phyloP scores from a whole-genome alignment of 1,140 invertebrate genomes.

The Zaprionus ornatus region DNA sequence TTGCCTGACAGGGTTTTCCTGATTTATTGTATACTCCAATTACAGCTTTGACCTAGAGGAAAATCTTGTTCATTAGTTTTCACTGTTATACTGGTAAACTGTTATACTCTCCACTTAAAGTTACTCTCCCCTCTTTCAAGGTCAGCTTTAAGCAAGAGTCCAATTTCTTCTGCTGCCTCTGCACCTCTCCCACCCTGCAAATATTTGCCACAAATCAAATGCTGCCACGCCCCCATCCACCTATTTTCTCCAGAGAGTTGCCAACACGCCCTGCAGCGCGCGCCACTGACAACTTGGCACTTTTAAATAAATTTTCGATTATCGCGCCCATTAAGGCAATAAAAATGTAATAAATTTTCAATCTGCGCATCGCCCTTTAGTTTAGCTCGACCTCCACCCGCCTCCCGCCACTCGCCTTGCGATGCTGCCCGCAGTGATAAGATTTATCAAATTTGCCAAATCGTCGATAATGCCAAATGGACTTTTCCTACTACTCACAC shows the following conservation, averaged over 20 bases:
- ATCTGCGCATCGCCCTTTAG: conserved; percentile 55
- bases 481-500: conserved; percentile 25
- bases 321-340: conserved; percentile 80
- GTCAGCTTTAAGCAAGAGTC: conserved; percentile 13
- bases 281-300: conserved; percentile 47
- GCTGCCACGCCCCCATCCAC: conserved; percentile 28
- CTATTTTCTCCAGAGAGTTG: neutral
- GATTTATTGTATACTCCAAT: rapidly evolving
- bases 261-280: conserved; percentile 19
- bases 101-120: neutral
- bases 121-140: neutral
- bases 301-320: conserved; percentile 83
- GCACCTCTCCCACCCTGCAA: neutral
- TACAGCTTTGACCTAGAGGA: too few species aligned
- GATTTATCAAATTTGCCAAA: conserved; percentile 76
- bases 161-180: neutral
- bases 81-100: neutral
- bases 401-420: neutral
- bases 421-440: conserved; percentile 53
- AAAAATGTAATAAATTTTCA: conserved; percentile 83
- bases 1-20: too few species aligned
- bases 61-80: too few species aligned
- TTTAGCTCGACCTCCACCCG: conserved; percentile 13
- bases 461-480: conserved; percentile 78
- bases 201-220: conserved; percentile 65